Percentiles rank a stretch among this genome's conserved stretches.
phyloP scores from a whole-genome alignment of 2,113 vertebrate genomes.

The Labeo catla region DNA sequence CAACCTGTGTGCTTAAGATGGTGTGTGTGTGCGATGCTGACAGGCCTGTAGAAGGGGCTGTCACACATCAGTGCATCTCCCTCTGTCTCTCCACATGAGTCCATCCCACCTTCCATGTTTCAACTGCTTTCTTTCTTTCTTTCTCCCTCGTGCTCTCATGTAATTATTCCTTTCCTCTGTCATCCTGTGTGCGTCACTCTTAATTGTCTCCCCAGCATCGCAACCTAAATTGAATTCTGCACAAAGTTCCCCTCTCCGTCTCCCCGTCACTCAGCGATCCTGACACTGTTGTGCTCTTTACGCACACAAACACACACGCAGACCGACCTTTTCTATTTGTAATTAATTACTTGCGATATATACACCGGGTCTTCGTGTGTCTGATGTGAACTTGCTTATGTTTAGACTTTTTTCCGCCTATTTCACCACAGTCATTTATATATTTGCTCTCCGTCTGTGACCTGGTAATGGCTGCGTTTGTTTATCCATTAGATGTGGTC shows the following conservation, averaged over 20 bases:
- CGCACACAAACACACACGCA: not conserved
- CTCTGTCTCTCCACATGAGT: slow-evolving; percentile 35
- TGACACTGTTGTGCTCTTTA: slow-evolving; percentile 11
- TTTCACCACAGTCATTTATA: slow-evolving; percentile 21
- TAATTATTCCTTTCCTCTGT: slow-evolving; percentile 47
- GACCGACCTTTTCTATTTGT: slow-evolving; percentile 25
- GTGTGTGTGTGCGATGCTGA: slow-evolving; percentile 26
- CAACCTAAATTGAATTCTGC: slow-evolving; percentile 53
- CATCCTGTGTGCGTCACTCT: slow-evolving; percentile 41
- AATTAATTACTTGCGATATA: slow-evolving; percentile 34
- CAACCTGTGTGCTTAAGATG: not conserved
- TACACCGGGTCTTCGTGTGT: not conserved
- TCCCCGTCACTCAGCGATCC: slow-evolving; percentile 39
- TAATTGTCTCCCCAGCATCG: slow-evolving; percentile 54
- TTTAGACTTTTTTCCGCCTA: slow-evolving; percentile 4
- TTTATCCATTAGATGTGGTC: slow-evolving; percentile 48
- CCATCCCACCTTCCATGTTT: slow-evolving; percentile 37
- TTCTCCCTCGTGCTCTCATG: slow-evolving; percentile 25
- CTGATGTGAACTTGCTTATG: slow-evolving; percentile 32
- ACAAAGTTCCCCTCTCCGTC: slow-evolving; percentile 28
- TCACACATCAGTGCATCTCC: slow-evolving; percentile 22
- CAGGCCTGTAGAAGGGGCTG: slow-evolving; percentile 26
- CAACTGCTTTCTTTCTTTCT: slow-evolving; percentile 22
- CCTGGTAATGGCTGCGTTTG: slow-evolving; percentile 50
- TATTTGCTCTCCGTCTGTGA: slow-evolving; percentile 20